A percentile compares a stretch with the other conserved stretches of the same genome.
Evolutionary conservation across 2,888 invertebrate species (phyloP).

Genomic region (Aricia artaxerxes): DNA sequence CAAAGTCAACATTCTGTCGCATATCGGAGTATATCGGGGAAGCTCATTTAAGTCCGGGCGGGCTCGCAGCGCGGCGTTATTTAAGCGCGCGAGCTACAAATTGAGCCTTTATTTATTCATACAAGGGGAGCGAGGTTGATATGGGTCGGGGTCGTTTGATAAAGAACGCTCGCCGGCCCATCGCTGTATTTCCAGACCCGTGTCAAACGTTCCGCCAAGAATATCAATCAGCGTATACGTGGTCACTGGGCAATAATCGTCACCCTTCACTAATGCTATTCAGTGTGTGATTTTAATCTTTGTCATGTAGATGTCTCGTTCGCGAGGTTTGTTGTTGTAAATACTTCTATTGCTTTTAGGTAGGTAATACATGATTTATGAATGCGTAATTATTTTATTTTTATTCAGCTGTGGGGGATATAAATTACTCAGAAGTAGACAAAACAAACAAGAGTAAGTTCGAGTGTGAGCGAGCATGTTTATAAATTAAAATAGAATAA

Average conservation of each 20-base stretch:
- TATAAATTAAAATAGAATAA: background rate
- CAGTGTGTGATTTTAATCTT: conserved; percentile 28
- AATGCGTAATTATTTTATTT: background rate
- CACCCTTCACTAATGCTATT: conserved; percentile 34
- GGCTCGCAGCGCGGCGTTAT: conserved; percentile 62
- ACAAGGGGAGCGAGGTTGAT: conserved; percentile 69
- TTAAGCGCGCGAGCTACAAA: conserved; percentile 72
- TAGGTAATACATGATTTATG: background rate
- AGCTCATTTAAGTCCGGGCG: conserved; percentile 59
- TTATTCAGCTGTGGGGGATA: background rate
- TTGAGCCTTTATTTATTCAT: conserved; percentile 79
- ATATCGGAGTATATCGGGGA: conserved; percentile 49
- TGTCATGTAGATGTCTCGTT: conserved; percentile 5
- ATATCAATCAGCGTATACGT: conserved; percentile 49
- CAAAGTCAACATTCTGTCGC: conserved; percentile 38
- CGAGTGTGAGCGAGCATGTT: background rate
- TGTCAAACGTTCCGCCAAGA: conserved; percentile 53
- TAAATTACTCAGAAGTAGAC: background rate
- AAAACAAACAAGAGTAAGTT: conserved; percentile 1
- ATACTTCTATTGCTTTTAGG: background rate
- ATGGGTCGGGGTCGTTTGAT: conserved; percentile 74
- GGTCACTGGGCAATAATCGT: conserved; percentile 33
- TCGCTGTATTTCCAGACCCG: conserved; percentile 58
- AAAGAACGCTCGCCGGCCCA: conserved; percentile 65
- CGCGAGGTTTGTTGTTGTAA: conserved; percentile 4